phyloP scores from a whole-genome alignment of 2,797 vertebrate species.

The Rhinichthys osculus region DNA sequence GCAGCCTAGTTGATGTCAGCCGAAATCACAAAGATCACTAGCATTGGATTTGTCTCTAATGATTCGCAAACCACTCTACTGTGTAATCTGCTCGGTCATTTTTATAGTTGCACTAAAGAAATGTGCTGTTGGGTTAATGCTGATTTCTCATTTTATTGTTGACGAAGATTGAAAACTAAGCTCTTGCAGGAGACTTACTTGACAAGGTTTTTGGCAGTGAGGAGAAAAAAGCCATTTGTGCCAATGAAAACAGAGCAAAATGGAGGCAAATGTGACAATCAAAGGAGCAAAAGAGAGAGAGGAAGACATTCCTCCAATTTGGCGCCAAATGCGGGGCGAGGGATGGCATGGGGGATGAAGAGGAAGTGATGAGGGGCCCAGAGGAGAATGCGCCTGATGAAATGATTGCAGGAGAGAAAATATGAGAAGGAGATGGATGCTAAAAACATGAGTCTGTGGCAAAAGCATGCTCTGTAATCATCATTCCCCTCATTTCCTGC shows the following conservation, averaged over 20 bases:
- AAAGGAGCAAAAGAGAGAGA: slow-evolving; percentile 38
- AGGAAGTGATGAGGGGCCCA: slow-evolving; percentile 72
- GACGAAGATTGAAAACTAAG: slow-evolving; percentile 55
- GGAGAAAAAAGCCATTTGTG: slow-evolving; percentile 45
- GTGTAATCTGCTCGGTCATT: neutral
- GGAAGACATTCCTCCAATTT: slow-evolving; percentile 51
- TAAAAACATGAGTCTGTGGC: slow-evolving; percentile 28
- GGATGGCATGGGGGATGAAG: slow-evolving; percentile 65
- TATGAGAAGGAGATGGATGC: slow-evolving; percentile 37
- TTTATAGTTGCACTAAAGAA: slow-evolving; percentile 21
- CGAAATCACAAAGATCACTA: neutral
- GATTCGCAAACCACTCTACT: neutral
- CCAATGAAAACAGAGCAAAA: slow-evolving; percentile 42
- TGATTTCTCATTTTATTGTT: slow-evolving; percentile 47
- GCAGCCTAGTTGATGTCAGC: neutral
- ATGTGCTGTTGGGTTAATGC: slow-evolving; percentile 3
- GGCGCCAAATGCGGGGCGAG: slow-evolving; percentile 42
- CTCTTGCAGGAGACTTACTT: slow-evolving; percentile 51
- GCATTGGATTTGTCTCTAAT: neutral
- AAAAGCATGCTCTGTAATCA: slow-evolving; percentile 56
- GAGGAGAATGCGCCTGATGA: slow-evolving; percentile 76
- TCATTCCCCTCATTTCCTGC: slow-evolving; percentile 58
- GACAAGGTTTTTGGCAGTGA: slow-evolving; percentile 26
- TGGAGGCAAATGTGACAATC: slow-evolving; percentile 50
- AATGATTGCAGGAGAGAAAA: slow-evolving; percentile 70